phyloP scores from a whole-genome alignment of 2,888 invertebrate species.

The Spilosoma lubricipeda region DNA sequence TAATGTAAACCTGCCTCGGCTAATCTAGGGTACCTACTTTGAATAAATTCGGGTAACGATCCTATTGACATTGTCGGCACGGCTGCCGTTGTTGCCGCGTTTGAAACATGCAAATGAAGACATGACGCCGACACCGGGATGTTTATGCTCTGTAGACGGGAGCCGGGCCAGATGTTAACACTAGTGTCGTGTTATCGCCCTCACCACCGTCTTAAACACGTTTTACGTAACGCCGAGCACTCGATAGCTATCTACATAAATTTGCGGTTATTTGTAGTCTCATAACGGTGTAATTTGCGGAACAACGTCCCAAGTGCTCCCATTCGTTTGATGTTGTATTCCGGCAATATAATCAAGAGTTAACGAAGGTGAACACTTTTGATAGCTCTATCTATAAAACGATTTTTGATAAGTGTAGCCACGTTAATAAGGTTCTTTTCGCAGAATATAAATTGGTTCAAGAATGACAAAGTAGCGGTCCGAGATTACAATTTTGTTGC shows the following conservation, averaged over 20 bases:
- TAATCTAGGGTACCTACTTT: slow-evolving; percentile 55
- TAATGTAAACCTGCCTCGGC: slow-evolving; percentile 37
- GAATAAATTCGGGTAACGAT: slow-evolving; percentile 73
- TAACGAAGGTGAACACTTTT: slow-evolving; percentile 64
- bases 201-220: slow-evolving; percentile 74
- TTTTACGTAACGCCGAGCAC: slow-evolving; percentile 76
- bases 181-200: slow-evolving; percentile 75
- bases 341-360: slow-evolving; percentile 66
- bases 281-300: slow-evolving; percentile 78
- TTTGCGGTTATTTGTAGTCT: slow-evolving; percentile 80
- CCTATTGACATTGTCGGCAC: slow-evolving; percentile 71
- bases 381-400: slow-evolving; percentile 59
- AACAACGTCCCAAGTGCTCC: slow-evolving; percentile 68
- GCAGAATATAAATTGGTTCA: slow-evolving; percentile 44
- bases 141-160: slow-evolving; percentile 69
- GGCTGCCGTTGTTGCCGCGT: slow-evolving; percentile 61
- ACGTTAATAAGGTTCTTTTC: slow-evolving; percentile 47
- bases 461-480: slow-evolving; percentile 36
- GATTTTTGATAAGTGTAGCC: slow-evolving; percentile 54
- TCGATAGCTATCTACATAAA: slow-evolving; percentile 82
- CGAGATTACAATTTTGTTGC: slow-evolving; percentile 34
- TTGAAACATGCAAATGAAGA: slow-evolving; percentile 82
- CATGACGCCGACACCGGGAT: slow-evolving; percentile 73
- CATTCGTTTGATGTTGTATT: slow-evolving; percentile 69
- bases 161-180: slow-evolving; percentile 73